Evolutionary conservation across 2,113 vertebrate species (phyloP).

Genomic region (Eidolon helvum): DNA sequence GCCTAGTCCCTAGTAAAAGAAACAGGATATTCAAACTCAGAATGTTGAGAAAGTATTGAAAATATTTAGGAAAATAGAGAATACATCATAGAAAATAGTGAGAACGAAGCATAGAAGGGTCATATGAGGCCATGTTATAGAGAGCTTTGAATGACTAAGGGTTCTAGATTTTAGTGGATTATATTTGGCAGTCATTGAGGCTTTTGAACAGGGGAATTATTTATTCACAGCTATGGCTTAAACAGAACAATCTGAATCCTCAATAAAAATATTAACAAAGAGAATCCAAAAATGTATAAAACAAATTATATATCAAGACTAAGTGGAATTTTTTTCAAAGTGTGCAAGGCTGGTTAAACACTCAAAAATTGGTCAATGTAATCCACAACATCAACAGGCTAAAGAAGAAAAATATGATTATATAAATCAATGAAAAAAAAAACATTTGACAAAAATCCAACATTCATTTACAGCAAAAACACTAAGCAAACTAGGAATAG

Average conservation of each 20-base stretch:
- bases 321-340: not conserved
- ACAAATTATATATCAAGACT: not conserved
- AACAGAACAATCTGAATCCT: not conserved
- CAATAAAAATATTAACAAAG: slow-evolving; percentile 7
- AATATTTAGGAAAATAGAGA: not conserved
- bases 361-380: not conserved
- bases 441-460: not conserved
- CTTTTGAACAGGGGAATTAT: not conserved
- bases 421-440: slow-evolving; percentile 22
- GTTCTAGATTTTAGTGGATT: not conserved
- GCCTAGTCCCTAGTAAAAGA: not conserved
- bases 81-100: not conserved
- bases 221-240: not conserved
- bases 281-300: slow-evolving; percentile 21
- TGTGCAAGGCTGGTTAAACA: not conserved
- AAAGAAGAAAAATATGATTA: not conserved
- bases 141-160: not conserved
- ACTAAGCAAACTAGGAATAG: not conserved
- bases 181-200: not conserved
- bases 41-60: not conserved
- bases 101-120: not conserved
- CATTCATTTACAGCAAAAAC: not conserved
- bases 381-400: not conserved
- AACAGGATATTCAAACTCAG: not conserved
- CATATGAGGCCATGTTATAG: not conserved